Base-by-base conservation (phyloP, 2,888 invertebrate genomes). In the Lymantria dispar region DNA sequence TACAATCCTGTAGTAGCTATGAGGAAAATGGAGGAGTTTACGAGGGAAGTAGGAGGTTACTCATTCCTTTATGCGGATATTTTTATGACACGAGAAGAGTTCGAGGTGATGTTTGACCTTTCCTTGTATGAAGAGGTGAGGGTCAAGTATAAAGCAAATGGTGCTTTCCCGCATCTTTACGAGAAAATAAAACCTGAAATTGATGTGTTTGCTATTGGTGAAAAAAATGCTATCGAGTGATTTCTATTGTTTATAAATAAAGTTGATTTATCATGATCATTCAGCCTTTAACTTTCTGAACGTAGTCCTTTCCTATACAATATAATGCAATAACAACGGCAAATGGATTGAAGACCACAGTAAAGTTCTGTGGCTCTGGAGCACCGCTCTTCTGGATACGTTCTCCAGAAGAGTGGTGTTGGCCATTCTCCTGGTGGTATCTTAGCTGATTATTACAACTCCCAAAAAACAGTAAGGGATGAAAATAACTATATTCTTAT, bases 61-160 rank as follows among this genome's bases (percentile, higher is more conserved):
- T 93, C 94, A 3, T 95, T 95, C 72, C 74, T 95, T 14, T 95
- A 95, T 59, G 95, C 95, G 0, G 95, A 95, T 69, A 94, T 94
- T 39, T 95, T 94, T 64, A 95, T 95, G 95, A 93, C 87, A 0
- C 80, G 85, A 11, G 74, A 91, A 29, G 95, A 95, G 69, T 94
- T 95, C 69, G 92, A 93, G 59, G 85, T 91, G 62, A 95, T 95
- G 95, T 95, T 95, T 66, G 95, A 95, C 77, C 76, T 95, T 66
- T 87, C 87, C 0, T 74, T 94, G 57, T 95, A 95, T 64, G 93
- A 94, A 58, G 70, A 74, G 29, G 94, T 94, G 1, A 85, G 94
- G 52, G 83, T 73, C 65, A 93, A 93, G 74, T 94, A 94, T 64
- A 78, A 79, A 3, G 94, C 94, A 0, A 89, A 90, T 40, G 92